Conservation (phyloP, 2,888 invertebrate genomes). For the Syritta pipiens region DNA sequence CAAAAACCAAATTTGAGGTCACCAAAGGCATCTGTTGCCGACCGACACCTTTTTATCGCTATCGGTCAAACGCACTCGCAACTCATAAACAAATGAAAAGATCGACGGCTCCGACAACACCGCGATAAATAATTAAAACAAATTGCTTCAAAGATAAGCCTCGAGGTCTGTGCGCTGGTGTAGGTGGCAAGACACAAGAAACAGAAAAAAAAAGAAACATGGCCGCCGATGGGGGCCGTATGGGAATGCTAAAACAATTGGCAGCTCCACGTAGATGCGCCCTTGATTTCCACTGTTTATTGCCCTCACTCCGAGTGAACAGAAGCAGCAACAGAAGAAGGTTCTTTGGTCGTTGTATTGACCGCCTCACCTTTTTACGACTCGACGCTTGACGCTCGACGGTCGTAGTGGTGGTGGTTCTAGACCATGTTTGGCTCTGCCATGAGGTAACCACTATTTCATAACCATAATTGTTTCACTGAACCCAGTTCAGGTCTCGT, state of each 20-base stretch:
- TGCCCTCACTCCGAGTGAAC: conserved; percentile 45
- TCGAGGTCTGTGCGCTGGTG: background rate
- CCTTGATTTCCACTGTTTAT: conserved; percentile 62
- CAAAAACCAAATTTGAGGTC: conserved; percentile 44
- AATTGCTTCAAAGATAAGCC: conserved; percentile 39
- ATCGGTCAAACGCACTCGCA: background rate
- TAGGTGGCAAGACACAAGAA: background rate
- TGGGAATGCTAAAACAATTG: conserved; percentile 23
- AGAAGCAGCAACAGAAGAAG: conserved; percentile 11
- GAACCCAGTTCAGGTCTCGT: conserved; percentile 39
- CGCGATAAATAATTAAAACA: conserved; percentile 57
- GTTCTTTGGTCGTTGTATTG: background rate
- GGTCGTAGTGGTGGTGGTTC: conserved; percentile 6
- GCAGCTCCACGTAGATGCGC: conserved; percentile 39
- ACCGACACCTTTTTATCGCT: background rate
- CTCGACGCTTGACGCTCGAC: background rate
- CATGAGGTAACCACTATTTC: conserved; percentile 61
- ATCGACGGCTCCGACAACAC: conserved; percentile 29
- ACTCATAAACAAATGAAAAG: conserved; percentile 41
- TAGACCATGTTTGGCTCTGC: conserved; percentile 13
- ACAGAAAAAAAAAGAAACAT: too few relatives aligned
- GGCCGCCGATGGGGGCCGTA: too few relatives aligned
- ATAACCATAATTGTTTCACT: conserved; percentile 59
- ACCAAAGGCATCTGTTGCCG: background rate
- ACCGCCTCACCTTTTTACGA: conserved; percentile 8